Evolutionary conservation across 2,888 invertebrate species (phyloP).

Genomic region (Tenthredo mesomela): DNA sequence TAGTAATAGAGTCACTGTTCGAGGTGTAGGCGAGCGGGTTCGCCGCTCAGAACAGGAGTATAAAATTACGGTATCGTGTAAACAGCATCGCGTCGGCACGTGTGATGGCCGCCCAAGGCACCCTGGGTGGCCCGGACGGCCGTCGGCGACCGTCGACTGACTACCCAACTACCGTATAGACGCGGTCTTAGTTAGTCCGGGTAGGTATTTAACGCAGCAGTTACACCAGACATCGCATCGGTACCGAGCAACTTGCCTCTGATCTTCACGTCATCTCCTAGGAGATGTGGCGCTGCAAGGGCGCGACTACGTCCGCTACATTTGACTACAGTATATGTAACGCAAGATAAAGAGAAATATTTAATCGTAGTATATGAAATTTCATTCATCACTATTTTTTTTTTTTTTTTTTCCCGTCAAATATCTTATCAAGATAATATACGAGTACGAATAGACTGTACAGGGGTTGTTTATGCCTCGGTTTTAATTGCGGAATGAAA

Average conservation of each 20-base stretch:
- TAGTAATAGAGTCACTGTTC: neutral
- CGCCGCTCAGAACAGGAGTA: constrained; percentile 72
- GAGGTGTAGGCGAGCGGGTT: constrained; percentile 55
- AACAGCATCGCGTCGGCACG: constrained; percentile 74
- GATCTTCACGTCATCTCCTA: constrained; percentile 24
- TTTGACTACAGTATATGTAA: neutral
- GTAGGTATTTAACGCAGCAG: neutral
- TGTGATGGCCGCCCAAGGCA: constrained; percentile 70
- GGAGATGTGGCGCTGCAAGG: neutral
- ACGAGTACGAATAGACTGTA: too few species aligned
- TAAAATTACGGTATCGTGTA: constrained; percentile 75
- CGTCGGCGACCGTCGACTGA: constrained; percentile 39
- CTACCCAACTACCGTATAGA: neutral
- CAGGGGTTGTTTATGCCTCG: too few species aligned
- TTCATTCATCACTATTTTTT: too few species aligned
- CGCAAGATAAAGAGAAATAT: neutral
- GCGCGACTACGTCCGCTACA: neutral
- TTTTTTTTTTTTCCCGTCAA: too few species aligned
- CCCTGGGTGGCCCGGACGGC: constrained; percentile 69
- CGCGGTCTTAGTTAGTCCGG: neutral
- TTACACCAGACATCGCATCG: constrained; percentile 1
- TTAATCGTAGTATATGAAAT: neutral
- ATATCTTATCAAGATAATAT: too few species aligned
- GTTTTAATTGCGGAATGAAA: too few species aligned
- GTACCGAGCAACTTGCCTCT: neutral